Evolutionary conservation across 2,888 invertebrate species (phyloP).

Genomic region (Apamea epomidion): DNA sequence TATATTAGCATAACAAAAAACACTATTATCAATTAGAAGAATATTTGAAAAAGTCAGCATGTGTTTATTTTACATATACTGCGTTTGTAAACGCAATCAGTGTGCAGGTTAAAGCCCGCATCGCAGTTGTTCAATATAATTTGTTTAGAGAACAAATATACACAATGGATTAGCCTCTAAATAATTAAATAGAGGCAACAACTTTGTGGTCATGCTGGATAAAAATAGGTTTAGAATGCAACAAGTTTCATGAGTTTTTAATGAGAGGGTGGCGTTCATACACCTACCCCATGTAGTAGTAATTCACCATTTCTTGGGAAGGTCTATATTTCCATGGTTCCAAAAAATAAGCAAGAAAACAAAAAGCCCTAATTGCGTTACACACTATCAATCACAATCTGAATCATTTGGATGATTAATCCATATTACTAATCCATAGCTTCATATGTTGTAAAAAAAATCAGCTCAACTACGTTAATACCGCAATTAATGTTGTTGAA

Average conservation of each 20-base stretch:
- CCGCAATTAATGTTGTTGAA: not conserved
- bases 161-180: not conserved
- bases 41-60: not conserved
- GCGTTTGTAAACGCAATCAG: not conserved
- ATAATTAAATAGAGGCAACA: constrained; percentile 13
- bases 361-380: not conserved
- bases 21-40: not conserved
- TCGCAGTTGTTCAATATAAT: constrained; percentile 14
- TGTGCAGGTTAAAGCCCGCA: constrained; percentile 3
- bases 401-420: not conserved
- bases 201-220: not conserved
- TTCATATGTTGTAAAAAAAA: not conserved
- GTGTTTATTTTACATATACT: not conserved
- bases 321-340: not conserved
- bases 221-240: constrained; percentile 40
- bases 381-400: not conserved
- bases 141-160: constrained; percentile 17
- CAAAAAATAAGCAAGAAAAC: not conserved
- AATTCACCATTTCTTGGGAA: not conserved
- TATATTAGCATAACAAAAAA: not conserved
- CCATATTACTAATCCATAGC: not conserved
- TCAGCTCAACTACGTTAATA: not conserved
- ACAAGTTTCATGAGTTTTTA: constrained; percentile 27
- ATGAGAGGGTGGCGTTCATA: constrained; percentile 9
- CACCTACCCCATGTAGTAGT: not conserved